phyloP scores from a whole-genome alignment of 2,113 vertebrate species.

The Collichthys lucidus region DNA sequence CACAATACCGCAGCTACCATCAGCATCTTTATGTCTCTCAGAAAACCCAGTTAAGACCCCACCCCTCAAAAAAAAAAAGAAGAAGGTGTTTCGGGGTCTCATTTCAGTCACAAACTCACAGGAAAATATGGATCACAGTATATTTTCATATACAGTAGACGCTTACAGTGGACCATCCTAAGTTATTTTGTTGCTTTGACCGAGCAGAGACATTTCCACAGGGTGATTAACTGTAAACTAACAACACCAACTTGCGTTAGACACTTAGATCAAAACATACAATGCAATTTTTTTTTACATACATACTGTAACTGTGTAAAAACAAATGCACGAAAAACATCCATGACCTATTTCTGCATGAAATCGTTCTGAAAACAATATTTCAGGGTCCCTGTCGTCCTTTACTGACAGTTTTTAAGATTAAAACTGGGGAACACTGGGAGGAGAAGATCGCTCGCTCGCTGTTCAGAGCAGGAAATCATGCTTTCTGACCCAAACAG shows the following conservation, averaged over 20 bases:
- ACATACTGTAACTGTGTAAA: constrained; percentile 58
- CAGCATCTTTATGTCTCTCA: constrained; percentile 37
- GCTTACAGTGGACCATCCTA: constrained; percentile 19
- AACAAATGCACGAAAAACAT: constrained; percentile 58
- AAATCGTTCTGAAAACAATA: constrained; percentile 41
- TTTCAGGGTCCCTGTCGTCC: constrained; percentile 28
- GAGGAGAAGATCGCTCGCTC: constrained; percentile 37
- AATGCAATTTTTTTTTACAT: constrained; percentile 40
- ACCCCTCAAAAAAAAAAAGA: too few relatives aligned
- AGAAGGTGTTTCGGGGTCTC: constrained; percentile 38
- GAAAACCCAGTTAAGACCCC: constrained; percentile 50
- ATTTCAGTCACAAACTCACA: constrained; percentile 59
- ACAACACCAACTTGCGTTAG: constrained; percentile 55
- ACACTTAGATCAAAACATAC: constrained; percentile 59
- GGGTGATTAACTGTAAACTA: constrained; percentile 60
- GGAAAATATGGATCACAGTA: constrained; percentile 66
- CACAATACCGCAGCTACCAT: constrained; percentile 32
- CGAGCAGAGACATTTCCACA: constrained; percentile 38
- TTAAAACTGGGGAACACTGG: constrained; percentile 31
- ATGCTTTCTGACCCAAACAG: constrained; percentile 59
- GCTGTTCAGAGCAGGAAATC: constrained; percentile 52
- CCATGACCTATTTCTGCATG: constrained; percentile 40
- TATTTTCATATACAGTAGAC: constrained; percentile 75
- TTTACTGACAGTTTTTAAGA: constrained; percentile 32
- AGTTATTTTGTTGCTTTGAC: constrained; percentile 41